phyloP scores from a whole-genome alignment of 2,888 invertebrate species.

The Oscheius sp. region DNA sequence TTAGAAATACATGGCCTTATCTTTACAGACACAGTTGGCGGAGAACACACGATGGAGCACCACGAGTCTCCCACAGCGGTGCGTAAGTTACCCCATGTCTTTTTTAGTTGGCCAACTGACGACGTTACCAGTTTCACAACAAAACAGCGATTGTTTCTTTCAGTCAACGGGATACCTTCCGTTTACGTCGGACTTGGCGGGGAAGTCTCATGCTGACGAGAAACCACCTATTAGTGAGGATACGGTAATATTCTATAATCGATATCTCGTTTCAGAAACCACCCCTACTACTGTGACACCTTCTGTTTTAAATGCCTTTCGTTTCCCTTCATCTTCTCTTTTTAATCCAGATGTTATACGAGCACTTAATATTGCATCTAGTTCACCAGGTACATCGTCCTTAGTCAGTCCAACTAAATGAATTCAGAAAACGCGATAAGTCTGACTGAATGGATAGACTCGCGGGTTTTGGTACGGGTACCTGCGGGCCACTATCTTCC shows the following conservation, averaged over 20 bases:
- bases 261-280: conserved; percentile 19
- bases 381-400: conserved; percentile 18
- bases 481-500: conserved; percentile 52
- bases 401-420: not conserved
- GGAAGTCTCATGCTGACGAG: conserved; percentile 28
- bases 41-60: conserved; percentile 29
- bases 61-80: conserved; percentile 37
- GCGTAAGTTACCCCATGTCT: conserved; percentile 1
- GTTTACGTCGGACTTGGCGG: conserved; percentile 26
- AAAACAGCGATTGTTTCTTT: not conserved
- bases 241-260: not conserved
- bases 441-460: conserved; percentile 59
- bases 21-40: conserved; percentile 29
- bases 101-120: not conserved
- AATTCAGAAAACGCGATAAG: conserved; percentile 25
- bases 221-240: conserved; percentile 27
- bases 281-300: conserved; percentile 31
- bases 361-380: conserved; percentile 34
- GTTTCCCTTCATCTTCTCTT: conserved; percentile 34
- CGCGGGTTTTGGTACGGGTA: conserved; percentile 59
- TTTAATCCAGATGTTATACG: conserved; percentile 35
- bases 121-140: not conserved
- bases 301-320: conserved; percentile 35
- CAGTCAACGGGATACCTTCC: conserved; percentile 30
- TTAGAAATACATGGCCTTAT: not conserved